Conservation (phyloP, 2,797 vertebrate genomes). For the Ctenopoma kingsleyae region DNA sequence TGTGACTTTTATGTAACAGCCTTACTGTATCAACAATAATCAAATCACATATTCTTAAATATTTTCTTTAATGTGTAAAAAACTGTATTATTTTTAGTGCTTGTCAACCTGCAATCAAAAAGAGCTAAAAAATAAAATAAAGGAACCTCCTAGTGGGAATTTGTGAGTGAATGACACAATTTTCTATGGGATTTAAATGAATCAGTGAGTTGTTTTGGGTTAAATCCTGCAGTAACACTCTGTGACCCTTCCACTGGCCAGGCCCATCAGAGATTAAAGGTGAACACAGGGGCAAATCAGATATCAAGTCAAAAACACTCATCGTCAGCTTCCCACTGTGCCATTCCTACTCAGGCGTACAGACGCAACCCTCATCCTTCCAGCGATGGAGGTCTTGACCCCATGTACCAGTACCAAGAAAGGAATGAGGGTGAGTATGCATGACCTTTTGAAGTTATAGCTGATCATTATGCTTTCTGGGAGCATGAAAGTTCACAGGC, state of each 20-base stretch:
- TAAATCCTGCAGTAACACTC: slow-evolving; percentile 77
- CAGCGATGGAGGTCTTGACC: slow-evolving; percentile 75
- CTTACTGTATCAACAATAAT: neutral
- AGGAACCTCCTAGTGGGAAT: slow-evolving; percentile 57
- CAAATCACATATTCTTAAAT: neutral
- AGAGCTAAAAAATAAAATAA: slow-evolving; percentile 22
- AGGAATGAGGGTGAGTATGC: slow-evolving; percentile 72
- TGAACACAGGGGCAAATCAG: slow-evolving; percentile 83
- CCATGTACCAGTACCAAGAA: slow-evolving; percentile 66
- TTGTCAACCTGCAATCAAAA: slow-evolving; percentile 24
- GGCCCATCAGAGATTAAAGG: slow-evolving; percentile 82
- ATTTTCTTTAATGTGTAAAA: neutral
- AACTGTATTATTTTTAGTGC: slow-evolving; percentile 8
- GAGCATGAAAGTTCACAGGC: slow-evolving; percentile 28
- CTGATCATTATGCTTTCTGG: slow-evolving; percentile 55
- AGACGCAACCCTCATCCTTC: slow-evolving; percentile 65
- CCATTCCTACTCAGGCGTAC: slow-evolving; percentile 60
- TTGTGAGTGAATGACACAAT: slow-evolving; percentile 71
- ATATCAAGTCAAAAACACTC: slow-evolving; percentile 83
- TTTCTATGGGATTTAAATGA: slow-evolving; percentile 77
- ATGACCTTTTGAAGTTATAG: slow-evolving; percentile 64
- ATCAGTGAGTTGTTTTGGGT: slow-evolving; percentile 65
- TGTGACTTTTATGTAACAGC: slow-evolving; percentile 1
- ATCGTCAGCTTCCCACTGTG: slow-evolving; percentile 79
- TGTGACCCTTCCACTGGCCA: slow-evolving; percentile 73